Evolutionary conservation across 2,797 vertebrate species (phyloP), one percentile per base, ranked within the genome.

Genomic region (Natrix natrix): DNA sequence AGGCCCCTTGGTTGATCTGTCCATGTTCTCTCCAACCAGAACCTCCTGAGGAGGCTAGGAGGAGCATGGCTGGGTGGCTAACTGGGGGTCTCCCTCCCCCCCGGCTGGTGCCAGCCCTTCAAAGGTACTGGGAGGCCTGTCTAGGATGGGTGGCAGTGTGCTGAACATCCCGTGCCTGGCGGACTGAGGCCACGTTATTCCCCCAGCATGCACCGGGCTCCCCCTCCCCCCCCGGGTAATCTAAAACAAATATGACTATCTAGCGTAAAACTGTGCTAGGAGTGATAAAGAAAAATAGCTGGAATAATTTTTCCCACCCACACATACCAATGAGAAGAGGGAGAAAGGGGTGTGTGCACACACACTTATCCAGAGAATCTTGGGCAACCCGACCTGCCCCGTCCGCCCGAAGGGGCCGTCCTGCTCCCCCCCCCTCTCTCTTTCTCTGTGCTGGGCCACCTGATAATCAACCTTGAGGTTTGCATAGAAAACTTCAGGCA

Each of bases 401-500:
- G 95, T 95, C 97, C 97, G 89, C 95, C 95, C 96, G 96, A 95
- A 95, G 92, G 7, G 94, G 94, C 95, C 0, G 57, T 96, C 96
- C 97, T 95, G 96, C 96, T 95, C 96, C 93, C 61, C 28, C 61
- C 20, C 92, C 74, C 91, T 28, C 63, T 37, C 16, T 37, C 6
- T 74, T 26, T 66, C 0, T 66, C 4, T 59, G 95, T 94, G 95
- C 96, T 97, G 97, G 95, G 93, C 5, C 10, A 95, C 95, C 96
- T 66, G 97, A 98, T 98, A 98, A 97, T 96, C 94, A 97, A 96
- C 97, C 98, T 95, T 97, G 98, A 98, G 97, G 98, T 97, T 97
- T 97, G 94, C 95, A 94, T 88, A 96, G 97, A 97, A 95, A 96
- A 97, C 92, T 97, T 93, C 90, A 97, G 97, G 96, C 59, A 92